These are phyloP conservation scores for Drosophila cognata DNA, from an alignment of 2,888 invertebrate species.

Conservation along the genomic window DNA sequence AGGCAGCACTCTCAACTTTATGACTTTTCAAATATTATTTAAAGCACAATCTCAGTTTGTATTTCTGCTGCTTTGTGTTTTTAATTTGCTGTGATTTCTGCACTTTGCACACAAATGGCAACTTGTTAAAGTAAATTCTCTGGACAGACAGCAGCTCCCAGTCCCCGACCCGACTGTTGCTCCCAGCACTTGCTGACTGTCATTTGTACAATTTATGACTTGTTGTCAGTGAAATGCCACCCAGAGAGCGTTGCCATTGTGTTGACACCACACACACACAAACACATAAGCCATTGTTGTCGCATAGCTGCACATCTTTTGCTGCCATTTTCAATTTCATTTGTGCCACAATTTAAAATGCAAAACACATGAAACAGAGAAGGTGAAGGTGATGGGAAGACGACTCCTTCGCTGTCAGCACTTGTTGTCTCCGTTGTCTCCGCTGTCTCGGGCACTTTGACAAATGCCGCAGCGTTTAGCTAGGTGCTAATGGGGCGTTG, in stretches of 20 bases:
- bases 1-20: background rate
- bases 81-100: slow-evolving; percentile 25
- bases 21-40: background rate
- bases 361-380: slow-evolving; percentile 69
- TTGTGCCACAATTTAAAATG: slow-evolving; percentile 79
- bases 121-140: slow-evolving; percentile 39
- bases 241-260: slow-evolving; percentile 71
- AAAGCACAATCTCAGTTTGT: background rate
- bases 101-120: slow-evolving; percentile 30
- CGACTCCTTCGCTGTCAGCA: slow-evolving; percentile 2
- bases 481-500: slow-evolving; percentile 73
- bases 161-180: slow-evolving; percentile 22
- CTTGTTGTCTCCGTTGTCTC: slow-evolving; percentile 23
- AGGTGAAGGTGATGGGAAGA: background rate
- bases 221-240: slow-evolving; percentile 78
- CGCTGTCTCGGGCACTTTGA: slow-evolving; percentile 60
- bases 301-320: slow-evolving; percentile 73
- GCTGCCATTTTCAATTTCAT: slow-evolving; percentile 76
- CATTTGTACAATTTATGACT: slow-evolving; percentile 75
- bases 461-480: slow-evolving; percentile 69
- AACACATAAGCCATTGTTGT: slow-evolving; percentile 44
- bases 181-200: slow-evolving; percentile 64
- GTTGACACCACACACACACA: slow-evolving; percentile 64
- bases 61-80: slow-evolving; percentile 7
- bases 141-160: slow-evolving; percentile 12